Percentiles rank a stretch among this genome's conserved stretches.
These are phyloP conservation scores for Eurytoma adleriae DNA, from an alignment of 2,888 invertebrate genomes.

Conservation along the genomic window DNA sequence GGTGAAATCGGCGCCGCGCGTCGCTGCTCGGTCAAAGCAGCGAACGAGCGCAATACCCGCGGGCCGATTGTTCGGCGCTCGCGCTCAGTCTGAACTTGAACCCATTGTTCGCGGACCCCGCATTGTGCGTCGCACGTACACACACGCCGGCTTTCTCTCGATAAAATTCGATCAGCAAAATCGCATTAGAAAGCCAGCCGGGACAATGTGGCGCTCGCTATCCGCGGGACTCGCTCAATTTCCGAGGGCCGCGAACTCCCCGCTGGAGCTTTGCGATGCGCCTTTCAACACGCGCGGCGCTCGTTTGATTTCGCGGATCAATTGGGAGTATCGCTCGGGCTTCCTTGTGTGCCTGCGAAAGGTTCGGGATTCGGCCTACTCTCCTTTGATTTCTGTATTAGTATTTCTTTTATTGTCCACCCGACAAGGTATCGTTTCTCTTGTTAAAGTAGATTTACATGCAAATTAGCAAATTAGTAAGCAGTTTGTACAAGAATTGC, in stretches of 20 bases:
- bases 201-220: not conserved
- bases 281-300: slow-evolving; percentile 2
- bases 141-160: not conserved
- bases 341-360: not conserved
- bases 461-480: too few species aligned
- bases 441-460: too few species aligned
- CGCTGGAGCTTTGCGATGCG: slow-evolving; percentile 9
- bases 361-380: too few species aligned
- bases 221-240: slow-evolving; percentile 5
- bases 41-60: not conserved
- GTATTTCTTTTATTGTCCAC: too few species aligned
- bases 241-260: not conserved
- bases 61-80: not conserved
- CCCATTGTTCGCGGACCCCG: not conserved
- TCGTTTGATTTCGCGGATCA: slow-evolving; percentile 7
- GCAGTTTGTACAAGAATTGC: too few species aligned
- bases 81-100: not conserved
- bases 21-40: not conserved
- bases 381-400: too few species aligned
- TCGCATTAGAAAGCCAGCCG: slow-evolving; percentile 22
- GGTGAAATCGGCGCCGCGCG: not conserved
- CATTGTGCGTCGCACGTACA: too few species aligned
- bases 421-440: too few species aligned
- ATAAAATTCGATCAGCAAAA: slow-evolving; percentile 41
- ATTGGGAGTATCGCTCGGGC: not conserved